Evolutionary conservation across 2,888 invertebrate species (phyloP).

Genomic region (Mechanitis mazaeus): DNA sequence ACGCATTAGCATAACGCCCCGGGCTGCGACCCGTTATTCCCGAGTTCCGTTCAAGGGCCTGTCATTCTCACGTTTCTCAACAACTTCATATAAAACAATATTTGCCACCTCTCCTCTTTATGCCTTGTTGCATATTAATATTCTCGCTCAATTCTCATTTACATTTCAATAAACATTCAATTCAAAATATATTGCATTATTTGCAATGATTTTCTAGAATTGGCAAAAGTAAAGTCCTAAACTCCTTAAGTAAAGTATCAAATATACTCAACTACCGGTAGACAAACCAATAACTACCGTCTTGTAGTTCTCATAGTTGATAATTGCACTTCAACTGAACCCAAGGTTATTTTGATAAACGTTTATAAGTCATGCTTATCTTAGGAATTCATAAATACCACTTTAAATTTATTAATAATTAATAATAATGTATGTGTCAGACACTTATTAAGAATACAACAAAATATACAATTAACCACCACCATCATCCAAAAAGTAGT

Average conservation of each 20-base stretch:
- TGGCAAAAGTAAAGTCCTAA: no score
- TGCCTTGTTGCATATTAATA: conserved; percentile 9
- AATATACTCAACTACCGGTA: no score
- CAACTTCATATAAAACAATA: conserved; percentile 35
- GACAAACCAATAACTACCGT: background rate
- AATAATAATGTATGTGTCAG: background rate
- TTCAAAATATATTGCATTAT: background rate
- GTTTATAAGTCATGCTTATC: conserved; percentile 7
- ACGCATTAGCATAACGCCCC: conserved; percentile 66
- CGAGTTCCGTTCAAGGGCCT: conserved; percentile 59
- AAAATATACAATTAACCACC: conserved; percentile 28
- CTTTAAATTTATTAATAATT: conserved; percentile 4
- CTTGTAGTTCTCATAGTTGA: background rate
- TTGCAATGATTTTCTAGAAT: no score
- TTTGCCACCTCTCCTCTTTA: conserved; percentile 11
- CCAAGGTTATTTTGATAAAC: conserved; percentile 2
- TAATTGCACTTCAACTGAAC: conserved; percentile 2
- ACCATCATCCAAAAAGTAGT: conserved; percentile 40
- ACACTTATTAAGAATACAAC: background rate
- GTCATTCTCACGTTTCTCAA: conserved; percentile 54
- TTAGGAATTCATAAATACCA: conserved; percentile 8
- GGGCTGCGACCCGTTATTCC: conserved; percentile 65
- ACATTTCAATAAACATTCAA: background rate
- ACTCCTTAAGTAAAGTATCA: no score
- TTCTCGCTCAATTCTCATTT: background rate